phyloP scores from a whole-genome alignment of 2,888 invertebrate species.

The Trichopoda pennipes region DNA sequence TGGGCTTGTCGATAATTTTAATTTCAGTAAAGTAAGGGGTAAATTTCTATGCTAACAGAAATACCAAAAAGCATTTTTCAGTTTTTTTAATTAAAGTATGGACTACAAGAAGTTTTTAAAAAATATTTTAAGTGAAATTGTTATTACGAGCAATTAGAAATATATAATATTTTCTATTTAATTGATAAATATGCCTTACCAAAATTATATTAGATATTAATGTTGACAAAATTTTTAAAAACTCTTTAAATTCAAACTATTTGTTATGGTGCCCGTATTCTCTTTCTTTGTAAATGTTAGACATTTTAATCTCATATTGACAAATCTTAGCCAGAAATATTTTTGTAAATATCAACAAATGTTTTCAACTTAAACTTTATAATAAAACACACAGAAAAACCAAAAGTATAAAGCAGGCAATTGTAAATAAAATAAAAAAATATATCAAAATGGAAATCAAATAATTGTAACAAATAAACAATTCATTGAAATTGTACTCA shows the following conservation, averaged over 20 bases:
- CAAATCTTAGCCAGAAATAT: neutral
- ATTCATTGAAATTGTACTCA: constrained; percentile 37
- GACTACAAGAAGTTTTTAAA: no score
- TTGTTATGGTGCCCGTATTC: neutral
- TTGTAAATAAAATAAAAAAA: constrained; percentile 39
- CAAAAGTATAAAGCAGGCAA: neutral
- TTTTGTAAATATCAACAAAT: constrained; percentile 21
- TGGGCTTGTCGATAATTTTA: no score
- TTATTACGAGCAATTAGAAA: no score
- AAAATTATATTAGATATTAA: no score
- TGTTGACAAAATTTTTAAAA: neutral
- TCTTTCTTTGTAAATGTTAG: neutral
- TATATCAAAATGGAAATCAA: constrained; percentile 22
- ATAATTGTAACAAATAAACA: constrained; percentile 34
- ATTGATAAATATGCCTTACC: no score
- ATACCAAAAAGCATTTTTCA: no score
- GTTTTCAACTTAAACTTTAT: neutral
- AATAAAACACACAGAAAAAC: neutral
- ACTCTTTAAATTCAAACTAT: neutral
- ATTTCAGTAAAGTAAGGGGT: no score
- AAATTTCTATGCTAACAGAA: no score
- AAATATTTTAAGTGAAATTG: no score
- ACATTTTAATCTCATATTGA: neutral
- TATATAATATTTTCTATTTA: no score
- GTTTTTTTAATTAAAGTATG: no score